Percentiles rank a stretch among this genome's conserved stretches.
These are phyloP conservation scores for Amorpha juglandis DNA, from an alignment of 2,888 invertebrate genomes.

Conservation along the genomic window DNA sequence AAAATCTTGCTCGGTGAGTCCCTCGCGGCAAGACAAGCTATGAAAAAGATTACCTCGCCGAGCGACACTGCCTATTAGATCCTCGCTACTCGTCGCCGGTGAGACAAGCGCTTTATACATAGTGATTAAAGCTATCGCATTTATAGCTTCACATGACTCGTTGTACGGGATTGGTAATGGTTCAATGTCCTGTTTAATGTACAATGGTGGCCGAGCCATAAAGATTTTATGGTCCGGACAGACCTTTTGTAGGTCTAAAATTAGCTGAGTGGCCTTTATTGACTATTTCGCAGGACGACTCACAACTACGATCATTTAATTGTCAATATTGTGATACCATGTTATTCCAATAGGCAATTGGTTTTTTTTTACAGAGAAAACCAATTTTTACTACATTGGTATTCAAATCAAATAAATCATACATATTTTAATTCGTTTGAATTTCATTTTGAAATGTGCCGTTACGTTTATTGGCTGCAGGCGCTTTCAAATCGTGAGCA, in stretches of 20 bases:
- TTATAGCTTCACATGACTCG: not conserved
- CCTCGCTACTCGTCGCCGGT: too few relatives aligned
- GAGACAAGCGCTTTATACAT: too few relatives aligned
- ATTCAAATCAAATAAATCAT: not conserved
- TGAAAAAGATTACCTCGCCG: too few relatives aligned
- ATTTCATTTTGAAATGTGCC: not conserved
- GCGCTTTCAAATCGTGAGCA: not conserved
- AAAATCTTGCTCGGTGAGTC: too few relatives aligned
- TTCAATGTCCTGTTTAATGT: not conserved
- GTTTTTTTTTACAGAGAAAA: not conserved
- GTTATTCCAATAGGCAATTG: not conserved
- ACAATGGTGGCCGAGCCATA: slow-evolving; percentile 12
- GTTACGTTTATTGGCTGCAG: slow-evolving; percentile 1
- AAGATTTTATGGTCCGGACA: slow-evolving; percentile 17
- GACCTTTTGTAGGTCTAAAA: slow-evolving; percentile 3
- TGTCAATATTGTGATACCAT: too few relatives aligned
- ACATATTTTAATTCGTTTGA: not conserved
- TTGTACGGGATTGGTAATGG: not conserved
- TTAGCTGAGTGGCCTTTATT: slow-evolving; percentile 15
- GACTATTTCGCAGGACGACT: not conserved
- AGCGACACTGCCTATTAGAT: too few relatives aligned
- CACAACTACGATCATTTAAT: too few relatives aligned
- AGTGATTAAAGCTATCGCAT: not conserved
- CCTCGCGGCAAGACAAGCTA: too few relatives aligned
- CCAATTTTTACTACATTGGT: not conserved